A percentile compares a stretch with the other conserved stretches of the same genome.
phyloP scores from a whole-genome alignment of 2,113 vertebrate genomes.

The Butastur rufipennis region DNA sequence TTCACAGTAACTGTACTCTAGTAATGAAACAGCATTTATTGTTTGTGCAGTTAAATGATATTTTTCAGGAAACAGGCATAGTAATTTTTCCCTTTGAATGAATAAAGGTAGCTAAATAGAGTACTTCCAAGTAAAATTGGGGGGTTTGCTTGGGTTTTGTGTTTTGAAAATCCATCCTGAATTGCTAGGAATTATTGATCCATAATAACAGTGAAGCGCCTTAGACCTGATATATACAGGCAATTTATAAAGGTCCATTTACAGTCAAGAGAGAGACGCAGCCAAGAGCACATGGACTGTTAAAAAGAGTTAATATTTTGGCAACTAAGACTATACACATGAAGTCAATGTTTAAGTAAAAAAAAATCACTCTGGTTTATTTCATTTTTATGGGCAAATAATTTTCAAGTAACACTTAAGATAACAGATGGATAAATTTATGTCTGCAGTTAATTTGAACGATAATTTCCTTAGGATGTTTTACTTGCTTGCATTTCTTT shows the following conservation, averaged over 20 bases:
- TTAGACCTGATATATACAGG: not conserved
- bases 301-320: conserved; percentile 68
- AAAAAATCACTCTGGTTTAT: conserved; percentile 37
- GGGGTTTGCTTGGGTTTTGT: not conserved
- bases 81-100: not conserved
- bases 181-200: not conserved
- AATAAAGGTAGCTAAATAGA: not conserved
- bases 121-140: not conserved
- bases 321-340: conserved; percentile 12
- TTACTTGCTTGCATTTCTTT: conserved; percentile 33
- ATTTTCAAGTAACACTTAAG: conserved; percentile 57
- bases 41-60: not conserved
- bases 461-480: conserved; percentile 67
- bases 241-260: conserved; percentile 15
- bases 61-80: not conserved
- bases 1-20: not conserved
- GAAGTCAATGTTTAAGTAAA: conserved; percentile 29
- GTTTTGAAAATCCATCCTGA: not conserved
- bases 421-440: conserved; percentile 64
- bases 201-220: not conserved
- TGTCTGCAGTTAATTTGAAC: conserved; percentile 56
- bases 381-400: conserved; percentile 68
- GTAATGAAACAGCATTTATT: not conserved
- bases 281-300: conserved; percentile 20
- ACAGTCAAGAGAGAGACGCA: not conserved